A percentile compares a stretch with the other conserved stretches of the same genome.
phyloP scores from a whole-genome alignment of 2,113 vertebrate species.

The Leptobrachium ailaonicum region DNA sequence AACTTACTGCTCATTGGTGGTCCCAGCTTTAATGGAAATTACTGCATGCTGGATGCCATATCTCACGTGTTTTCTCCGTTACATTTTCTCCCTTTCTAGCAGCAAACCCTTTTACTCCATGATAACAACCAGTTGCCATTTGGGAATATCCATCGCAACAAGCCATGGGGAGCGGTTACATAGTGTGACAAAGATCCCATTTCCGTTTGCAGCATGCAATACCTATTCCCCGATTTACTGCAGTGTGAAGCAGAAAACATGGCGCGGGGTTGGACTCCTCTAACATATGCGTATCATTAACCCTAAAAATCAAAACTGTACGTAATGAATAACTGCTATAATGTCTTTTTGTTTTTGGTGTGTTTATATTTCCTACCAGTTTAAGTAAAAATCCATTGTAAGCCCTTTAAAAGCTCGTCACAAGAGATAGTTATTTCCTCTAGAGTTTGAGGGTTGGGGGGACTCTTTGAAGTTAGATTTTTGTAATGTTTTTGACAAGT shows the following conservation, averaged over 20 bases:
- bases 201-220: conserved; percentile 19
- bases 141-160: neutral
- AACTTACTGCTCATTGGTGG: too few species aligned
- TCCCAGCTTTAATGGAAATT: too few species aligned
- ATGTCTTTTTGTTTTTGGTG: neutral
- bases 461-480: conserved; percentile 9
- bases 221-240: conserved; percentile 12
- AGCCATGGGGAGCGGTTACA: neutral
- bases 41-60: too few species aligned
- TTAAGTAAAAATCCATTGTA: conserved; percentile 8
- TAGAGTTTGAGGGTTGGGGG: conserved; percentile 15
- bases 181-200: neutral
- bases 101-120: too few species aligned
- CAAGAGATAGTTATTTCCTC: conserved; percentile 24
- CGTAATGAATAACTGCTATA: too few species aligned
- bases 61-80: too few species aligned
- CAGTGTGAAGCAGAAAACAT: conserved; percentile 4
- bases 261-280: neutral
- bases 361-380: neutral
- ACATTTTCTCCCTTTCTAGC: too few species aligned
- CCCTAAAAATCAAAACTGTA: neutral
- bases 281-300: neutral
- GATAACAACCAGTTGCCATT: neutral
- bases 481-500: conserved; percentile 3
- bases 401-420: conserved; percentile 2